Conservation (phyloP, 2,113 vertebrate species). For the Ciconia maguari region DNA sequence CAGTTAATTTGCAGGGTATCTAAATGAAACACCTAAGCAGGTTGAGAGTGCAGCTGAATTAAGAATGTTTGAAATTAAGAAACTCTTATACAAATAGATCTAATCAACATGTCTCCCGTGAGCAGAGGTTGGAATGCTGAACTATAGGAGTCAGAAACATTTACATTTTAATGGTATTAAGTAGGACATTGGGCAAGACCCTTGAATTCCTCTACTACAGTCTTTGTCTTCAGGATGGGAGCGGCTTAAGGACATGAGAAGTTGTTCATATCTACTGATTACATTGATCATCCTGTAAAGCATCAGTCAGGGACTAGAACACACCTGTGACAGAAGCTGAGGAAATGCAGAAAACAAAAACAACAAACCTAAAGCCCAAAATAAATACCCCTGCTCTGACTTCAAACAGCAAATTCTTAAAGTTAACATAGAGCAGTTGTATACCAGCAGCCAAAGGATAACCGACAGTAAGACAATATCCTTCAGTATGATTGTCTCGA, state of each 20-base stretch:
- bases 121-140: background rate
- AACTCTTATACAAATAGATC: background rate
- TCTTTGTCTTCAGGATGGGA: background rate
- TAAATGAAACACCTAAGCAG: background rate
- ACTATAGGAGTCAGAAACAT: background rate
- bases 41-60: background rate
- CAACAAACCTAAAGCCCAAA: background rate
- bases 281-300: background rate
- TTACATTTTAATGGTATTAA: background rate
- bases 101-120: background rate
- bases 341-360: background rate
- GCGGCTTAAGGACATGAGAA: background rate
- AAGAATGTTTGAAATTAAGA: background rate
- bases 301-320: background rate
- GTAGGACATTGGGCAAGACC: background rate
- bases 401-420: background rate
- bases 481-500: background rate
- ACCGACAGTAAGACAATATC: background rate
- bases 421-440: background rate
- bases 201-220: background rate
- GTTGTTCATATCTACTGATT: background rate
- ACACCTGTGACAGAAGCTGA: background rate
- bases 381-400: background rate
- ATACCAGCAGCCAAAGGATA: background rate
- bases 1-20: background rate